A percentile compares a stretch with the other conserved stretches of the same genome.
Evolutionary conservation across 2,113 vertebrate genomes (phyloP).

Genomic region (Elanoides forficatus): DNA sequence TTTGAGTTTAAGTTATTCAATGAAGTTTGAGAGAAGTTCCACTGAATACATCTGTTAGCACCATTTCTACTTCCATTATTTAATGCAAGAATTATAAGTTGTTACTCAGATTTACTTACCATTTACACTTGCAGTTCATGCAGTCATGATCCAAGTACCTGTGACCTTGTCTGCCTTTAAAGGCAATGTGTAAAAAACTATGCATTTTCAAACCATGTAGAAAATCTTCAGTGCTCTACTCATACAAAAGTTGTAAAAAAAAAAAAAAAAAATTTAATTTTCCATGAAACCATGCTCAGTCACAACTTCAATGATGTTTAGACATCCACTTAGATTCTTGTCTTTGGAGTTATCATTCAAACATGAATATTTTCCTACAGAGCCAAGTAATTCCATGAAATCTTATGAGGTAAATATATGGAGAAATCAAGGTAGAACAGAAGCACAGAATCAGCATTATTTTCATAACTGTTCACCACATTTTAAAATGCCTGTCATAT

Average conservation of each 20-base stretch:
- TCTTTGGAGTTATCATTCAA: not conserved
- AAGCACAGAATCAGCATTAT: not conserved
- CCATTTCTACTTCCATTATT: not conserved
- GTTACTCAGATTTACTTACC: not conserved
- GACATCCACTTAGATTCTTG: not conserved
- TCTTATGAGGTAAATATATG: not conserved
- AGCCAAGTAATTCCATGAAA: not conserved
- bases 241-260: not conserved
- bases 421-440: not conserved
- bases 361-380: not conserved
- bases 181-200: not conserved
- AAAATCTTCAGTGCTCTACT: not conserved
- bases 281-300: not conserved
- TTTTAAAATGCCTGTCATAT: not conserved
- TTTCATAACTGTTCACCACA: not conserved
- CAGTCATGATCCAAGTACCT: not conserved
- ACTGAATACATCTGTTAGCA: not conserved
- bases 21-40: not conserved
- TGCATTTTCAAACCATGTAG: not conserved
- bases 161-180: not conserved
- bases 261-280: not conserved
- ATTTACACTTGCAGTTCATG: not conserved
- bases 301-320: not conserved
- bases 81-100: not conserved
- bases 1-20: not conserved